Conservation (phyloP, 2,113 vertebrate species). For the Hemiprocne comata region DNA sequence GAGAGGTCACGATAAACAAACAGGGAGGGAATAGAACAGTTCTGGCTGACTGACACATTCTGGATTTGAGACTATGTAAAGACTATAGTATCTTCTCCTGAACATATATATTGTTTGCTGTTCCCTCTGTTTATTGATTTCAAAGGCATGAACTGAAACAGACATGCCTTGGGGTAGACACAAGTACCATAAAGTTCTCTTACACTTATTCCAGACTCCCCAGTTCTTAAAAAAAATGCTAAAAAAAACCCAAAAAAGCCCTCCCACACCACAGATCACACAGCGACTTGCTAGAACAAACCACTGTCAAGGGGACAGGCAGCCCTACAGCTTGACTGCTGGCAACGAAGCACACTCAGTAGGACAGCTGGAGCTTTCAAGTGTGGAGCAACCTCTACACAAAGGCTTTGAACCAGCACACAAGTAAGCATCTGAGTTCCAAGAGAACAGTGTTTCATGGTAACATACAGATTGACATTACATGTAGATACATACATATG, state of each 20-base stretch:
- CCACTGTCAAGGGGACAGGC: background rate
- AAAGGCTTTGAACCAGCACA: background rate
- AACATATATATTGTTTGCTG: background rate
- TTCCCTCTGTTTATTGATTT: slow-evolving; percentile 8
- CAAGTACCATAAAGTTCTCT: background rate
- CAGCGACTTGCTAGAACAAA: background rate
- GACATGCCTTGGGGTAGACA: background rate
- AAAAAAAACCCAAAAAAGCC: background rate
- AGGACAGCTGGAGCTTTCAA: background rate
- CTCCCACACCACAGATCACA: background rate
- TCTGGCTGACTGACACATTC: background rate
- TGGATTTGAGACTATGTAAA: background rate
- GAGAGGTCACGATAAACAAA: slow-evolving; percentile 1
- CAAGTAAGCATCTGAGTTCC: background rate
- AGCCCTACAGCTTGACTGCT: background rate
- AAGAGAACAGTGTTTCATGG: background rate
- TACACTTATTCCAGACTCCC: background rate
- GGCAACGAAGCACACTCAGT: background rate
- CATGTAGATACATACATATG: background rate
- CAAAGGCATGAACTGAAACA: background rate
- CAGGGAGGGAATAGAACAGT: background rate
- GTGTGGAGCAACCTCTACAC: background rate
- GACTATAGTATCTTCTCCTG: background rate
- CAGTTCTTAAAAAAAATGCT: background rate
- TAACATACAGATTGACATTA: background rate